Evolutionary conservation across 2,888 invertebrate genomes (phyloP).

Genomic region (Maniola hyperantus): DNA sequence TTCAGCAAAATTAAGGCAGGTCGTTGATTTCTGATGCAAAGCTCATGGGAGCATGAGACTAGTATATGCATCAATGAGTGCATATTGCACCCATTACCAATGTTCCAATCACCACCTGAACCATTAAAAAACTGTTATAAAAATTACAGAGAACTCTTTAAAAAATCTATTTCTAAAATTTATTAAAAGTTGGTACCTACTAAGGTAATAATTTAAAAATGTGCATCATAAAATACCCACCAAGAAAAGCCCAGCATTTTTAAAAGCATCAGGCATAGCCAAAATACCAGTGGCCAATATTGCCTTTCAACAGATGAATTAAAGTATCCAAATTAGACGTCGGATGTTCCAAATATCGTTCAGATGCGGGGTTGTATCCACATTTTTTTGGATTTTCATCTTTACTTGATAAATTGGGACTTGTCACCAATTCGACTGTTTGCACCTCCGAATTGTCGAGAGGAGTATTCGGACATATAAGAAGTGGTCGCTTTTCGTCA

Average conservation of each 20-base stretch:
- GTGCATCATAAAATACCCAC: constrained; percentile 60
- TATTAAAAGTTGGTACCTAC: not conserved
- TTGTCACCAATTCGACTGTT: constrained; percentile 61
- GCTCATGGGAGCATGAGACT: constrained; percentile 88
- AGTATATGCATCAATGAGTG: constrained; percentile 96
- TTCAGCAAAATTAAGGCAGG: constrained; percentile 90
- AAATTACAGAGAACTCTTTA: not conserved
- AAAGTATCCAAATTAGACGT: constrained; percentile 91
- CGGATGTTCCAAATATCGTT: constrained; percentile 88
- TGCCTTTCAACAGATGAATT: constrained; percentile 88
- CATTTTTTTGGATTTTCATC: constrained; percentile 60
- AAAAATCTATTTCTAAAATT: not conserved
- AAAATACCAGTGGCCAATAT: constrained; percentile 95
- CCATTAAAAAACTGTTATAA: not conserved
- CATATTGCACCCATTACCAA: constrained; percentile 93
- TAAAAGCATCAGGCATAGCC: constrained; percentile 97
- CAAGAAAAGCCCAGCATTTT: constrained; percentile 93
- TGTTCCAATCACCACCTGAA: constrained; percentile 89
- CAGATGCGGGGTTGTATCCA: constrained; percentile 83
- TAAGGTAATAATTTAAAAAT: not conserved
- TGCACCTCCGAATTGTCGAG: constrained; percentile 65
- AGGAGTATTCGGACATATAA: constrained; percentile 72
- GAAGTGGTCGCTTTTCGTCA: constrained; percentile 88
- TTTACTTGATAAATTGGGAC: constrained; percentile 49
- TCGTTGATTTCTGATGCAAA: constrained; percentile 86